Evolutionary conservation across 2,888 invertebrate genomes (phyloP), one percentile per base, ranked within the genome.

Genomic region (Barypeithes pellucidus): DNA sequence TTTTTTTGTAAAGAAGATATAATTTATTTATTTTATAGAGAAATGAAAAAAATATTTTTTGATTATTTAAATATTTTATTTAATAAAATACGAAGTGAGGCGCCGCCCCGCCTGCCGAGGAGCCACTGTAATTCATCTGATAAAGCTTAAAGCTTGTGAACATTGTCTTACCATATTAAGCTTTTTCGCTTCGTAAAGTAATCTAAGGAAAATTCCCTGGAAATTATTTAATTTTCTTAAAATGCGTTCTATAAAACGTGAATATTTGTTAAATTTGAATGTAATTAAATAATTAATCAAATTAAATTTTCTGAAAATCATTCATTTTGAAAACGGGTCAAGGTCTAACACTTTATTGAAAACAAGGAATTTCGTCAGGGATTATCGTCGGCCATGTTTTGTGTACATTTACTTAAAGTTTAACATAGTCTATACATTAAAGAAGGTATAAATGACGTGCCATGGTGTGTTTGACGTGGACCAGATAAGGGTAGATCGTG

Each of bases 401-500:
- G 54, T 54, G 54, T 54, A 33, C 54, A 54, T 33, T 54, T 33
- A 54, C 54, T 54, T 16, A 54, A 33, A 33, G 33, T 54, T 54
- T 54, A 29, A 33, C 29, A 33, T 14, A 14, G 11, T 33, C 33
- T 54, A 54, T 54, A 33, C 16, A 54, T 54, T 54, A 54, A 54
- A 54, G 29, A 54, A 54, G 54, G 54, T 54, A 54, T 54, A 33
- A 54, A 33, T 54, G 54, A 54, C 54, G 54, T 16, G 29, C 54
- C 20, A 54, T 33, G 54, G 29, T 54, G 54, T 33, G 54, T 33
- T 33, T 54, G 54, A 54, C 54, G 54, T 54, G 54, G 54, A 54
- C 54, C 29, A 68, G 60, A 68, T 68, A 68, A 68, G 60, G 68
- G 68, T 60, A 54, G 68, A 60, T 68, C 45, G 50, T 60, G 45